Evolutionary conservation across 2,113 vertebrate species (phyloP), one percentile per base, ranked within the genome.

Genomic region (Dasyornis broadbenti): DNA sequence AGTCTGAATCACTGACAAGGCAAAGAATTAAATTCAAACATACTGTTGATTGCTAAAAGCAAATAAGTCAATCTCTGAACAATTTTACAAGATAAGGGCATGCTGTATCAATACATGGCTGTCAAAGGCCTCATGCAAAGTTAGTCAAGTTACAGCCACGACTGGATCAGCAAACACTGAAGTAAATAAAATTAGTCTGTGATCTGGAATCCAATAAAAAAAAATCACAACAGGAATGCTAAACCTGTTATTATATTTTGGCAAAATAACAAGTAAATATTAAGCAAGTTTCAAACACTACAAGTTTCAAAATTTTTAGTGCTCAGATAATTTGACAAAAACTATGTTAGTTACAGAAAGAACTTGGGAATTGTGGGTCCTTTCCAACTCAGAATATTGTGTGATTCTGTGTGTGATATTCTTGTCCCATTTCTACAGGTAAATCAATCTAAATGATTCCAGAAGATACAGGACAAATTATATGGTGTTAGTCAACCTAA

Each of bases 101-200:
- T 97, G 97, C 94, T 90, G 77, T 89, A 96, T 85, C 78, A 95
- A 97, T 70, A 97, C 17, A 84, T 39, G 90, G 85, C 60, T 96
- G 88, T 91, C 94, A 95, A 61, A 95, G 82, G 80, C 86, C 84
- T 95, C 96, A 97, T 92, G 95, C 92, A 96, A 89, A 92, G n/a
- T 61, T 35, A 96, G 85, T 91, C 63, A 97, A 96, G 76, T 69
- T 88, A 95, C 73, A 91, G 96, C 68, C 88, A 95, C 85, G 78
- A 92, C 22, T 77, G 92, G 75, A 98, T 94, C 90, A 94, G 93
- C 66, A 70, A 96, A 96, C 89, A 97, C 52, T 8, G 10, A 86
- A 95, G 78, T 39, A 92, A 63, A 56, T 83, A 93, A 70, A 89
- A 79, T 73, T 63, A 90, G 66, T 86, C 53, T 90, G 53, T 82